phyloP scores from a whole-genome alignment of 2,113 vertebrate genomes.

The Todiramphus chloris region DNA sequence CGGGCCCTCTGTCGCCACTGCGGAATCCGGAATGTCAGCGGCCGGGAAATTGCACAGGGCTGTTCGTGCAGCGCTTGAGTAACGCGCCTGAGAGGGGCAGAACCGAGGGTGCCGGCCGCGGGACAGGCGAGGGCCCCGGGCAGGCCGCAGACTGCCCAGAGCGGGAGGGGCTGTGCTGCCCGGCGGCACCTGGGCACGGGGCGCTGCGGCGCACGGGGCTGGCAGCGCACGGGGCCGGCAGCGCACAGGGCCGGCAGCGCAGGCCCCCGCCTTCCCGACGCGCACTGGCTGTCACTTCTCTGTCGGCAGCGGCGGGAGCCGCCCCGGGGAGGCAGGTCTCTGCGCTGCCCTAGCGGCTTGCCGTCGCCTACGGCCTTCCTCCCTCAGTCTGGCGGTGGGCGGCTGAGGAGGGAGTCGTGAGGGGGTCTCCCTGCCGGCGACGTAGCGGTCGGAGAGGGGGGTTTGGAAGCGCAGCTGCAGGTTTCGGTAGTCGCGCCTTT shows the following conservation, averaged over 20 bases:
- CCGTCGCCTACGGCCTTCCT: no score
- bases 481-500: no score
- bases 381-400: neutral
- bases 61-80: neutral
- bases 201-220: no score
- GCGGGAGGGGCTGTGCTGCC: neutral
- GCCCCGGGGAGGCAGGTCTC: neutral
- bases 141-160: neutral
- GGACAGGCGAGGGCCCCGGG: neutral
- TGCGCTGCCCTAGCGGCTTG: neutral
- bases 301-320: neutral
- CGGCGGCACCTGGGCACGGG: neutral
- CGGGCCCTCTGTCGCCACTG: neutral
- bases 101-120: neutral
- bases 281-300: neutral
- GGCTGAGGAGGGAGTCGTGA: neutral
- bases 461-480: no score
- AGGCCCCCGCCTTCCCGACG: neutral
- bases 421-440: neutral
- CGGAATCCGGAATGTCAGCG: neutral
- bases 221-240: neutral
- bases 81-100: neutral
- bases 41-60: rapidly evolving
- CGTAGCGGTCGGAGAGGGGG: no score
- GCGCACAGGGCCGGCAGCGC: no score